Conservation (phyloP, 2,797 vertebrate genomes). For the Lindbergichthys nudifrons region DNA sequence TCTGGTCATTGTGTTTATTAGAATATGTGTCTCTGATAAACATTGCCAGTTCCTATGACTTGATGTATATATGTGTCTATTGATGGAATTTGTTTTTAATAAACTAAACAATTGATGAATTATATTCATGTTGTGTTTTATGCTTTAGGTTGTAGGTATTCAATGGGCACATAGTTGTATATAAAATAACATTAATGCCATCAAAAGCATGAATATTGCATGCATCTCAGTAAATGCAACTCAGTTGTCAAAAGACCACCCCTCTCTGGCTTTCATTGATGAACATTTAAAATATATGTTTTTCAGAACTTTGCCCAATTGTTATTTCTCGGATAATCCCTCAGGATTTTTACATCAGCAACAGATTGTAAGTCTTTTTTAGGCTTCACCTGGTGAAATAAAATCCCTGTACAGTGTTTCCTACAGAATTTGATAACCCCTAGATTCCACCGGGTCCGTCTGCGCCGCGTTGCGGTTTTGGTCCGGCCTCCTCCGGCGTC, state of each 20-base stretch:
- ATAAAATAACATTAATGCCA: background rate
- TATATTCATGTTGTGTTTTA: background rate
- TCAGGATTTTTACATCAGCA: background rate
- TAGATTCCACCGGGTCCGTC: no score
- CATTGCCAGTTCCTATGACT: constrained; percentile 57
- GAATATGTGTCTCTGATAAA: constrained; percentile 40
- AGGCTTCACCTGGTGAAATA: background rate
- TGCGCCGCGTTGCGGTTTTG: no score
- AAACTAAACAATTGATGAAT: constrained; percentile 40
- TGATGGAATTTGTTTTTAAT: constrained; percentile 62
- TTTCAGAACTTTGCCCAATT: background rate
- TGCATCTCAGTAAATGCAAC: background rate
- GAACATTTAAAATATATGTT: background rate
- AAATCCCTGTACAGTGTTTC: background rate
- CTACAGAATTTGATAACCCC: no score
- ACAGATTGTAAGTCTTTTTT: background rate
- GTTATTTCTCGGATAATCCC: background rate
- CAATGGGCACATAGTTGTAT: background rate
- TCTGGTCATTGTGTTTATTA: constrained; percentile 61
- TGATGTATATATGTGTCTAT: constrained; percentile 55
- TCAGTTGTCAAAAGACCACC: background rate
- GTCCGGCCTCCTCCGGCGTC: no score
- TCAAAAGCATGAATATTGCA: background rate
- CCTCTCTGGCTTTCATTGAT: background rate
- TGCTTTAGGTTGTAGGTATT: background rate